These are phyloP conservation scores for Caenorhabditis panamensis DNA, from an alignment of 2,888 invertebrate genomes.

Conservation along the genomic window DNA sequence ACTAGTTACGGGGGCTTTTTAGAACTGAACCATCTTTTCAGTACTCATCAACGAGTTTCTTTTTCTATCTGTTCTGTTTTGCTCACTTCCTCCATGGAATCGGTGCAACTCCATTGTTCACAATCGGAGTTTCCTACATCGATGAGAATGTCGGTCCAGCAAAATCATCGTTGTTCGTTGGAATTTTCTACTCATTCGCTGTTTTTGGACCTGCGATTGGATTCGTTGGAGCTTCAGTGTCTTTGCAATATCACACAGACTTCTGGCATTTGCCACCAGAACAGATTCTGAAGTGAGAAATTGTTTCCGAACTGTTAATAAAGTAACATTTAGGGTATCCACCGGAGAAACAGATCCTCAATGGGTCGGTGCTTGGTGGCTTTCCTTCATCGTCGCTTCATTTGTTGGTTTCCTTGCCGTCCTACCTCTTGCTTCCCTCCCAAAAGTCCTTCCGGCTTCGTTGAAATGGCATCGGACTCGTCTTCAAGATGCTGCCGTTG, in stretches of 20 bases:
- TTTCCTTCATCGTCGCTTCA: slow-evolving; percentile 87
- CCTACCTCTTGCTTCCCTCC: slow-evolving; percentile 87
- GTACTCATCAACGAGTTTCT: slow-evolving; percentile 55
- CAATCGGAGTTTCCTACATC: slow-evolving; percentile 90
- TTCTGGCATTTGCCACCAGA: slow-evolving; percentile 78
- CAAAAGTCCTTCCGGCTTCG: slow-evolving; percentile 86
- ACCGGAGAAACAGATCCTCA: slow-evolving; percentile 80
- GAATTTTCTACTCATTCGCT: slow-evolving; percentile 89
- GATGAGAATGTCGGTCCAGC: slow-evolving; percentile 88
- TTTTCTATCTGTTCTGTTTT: slow-evolving; percentile 86
- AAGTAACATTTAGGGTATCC: slow-evolving; percentile 51
- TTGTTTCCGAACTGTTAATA: not conserved
- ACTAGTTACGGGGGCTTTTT: not conserved
- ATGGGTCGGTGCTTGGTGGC: slow-evolving; percentile 93
- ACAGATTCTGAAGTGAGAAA: slow-evolving; percentile 65
- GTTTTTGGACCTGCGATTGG: slow-evolving; percentile 91
- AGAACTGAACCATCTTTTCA: not conserved
- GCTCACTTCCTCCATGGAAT: slow-evolving; percentile 91
- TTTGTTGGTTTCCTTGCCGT: slow-evolving; percentile 85
- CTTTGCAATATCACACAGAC: slow-evolving; percentile 86
- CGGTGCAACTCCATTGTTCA: slow-evolving; percentile 91
- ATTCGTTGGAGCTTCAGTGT: slow-evolving; percentile 89
- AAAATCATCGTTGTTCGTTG: slow-evolving; percentile 83
- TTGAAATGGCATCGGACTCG: slow-evolving; percentile 80
- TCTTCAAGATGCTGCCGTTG: slow-evolving; percentile 77